Evolutionary conservation across 2,888 invertebrate genomes (phyloP).

Genomic region (Andrena marginata): DNA sequence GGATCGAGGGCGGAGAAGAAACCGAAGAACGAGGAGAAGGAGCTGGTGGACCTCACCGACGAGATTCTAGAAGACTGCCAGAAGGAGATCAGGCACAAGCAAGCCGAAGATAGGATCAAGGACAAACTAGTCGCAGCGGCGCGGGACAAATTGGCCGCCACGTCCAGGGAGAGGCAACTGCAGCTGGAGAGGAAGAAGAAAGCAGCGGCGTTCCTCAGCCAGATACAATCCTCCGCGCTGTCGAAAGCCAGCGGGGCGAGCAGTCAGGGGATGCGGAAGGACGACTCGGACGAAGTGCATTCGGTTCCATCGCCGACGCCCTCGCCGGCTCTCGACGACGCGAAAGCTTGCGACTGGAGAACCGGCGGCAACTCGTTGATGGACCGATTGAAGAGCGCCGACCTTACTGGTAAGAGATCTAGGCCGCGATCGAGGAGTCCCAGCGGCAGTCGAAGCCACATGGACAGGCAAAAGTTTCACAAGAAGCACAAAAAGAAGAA

Average conservation of each 20-base stretch:
- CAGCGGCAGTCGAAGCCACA: conserved; percentile 75
- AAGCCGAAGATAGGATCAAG: conserved; percentile 87
- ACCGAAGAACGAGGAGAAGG: conserved; percentile 81
- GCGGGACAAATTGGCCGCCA: conserved; percentile 86
- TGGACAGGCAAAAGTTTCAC: conserved; percentile 81
- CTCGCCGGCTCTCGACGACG: conserved; percentile 68
- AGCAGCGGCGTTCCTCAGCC: conserved; percentile 92
- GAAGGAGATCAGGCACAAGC: conserved; percentile 77
- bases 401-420: conserved; percentile 78
- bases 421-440: conserved; percentile 80
- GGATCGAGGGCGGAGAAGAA: conserved; percentile 71
- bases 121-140: conserved; percentile 87
- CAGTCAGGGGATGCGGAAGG: conserved; percentile 60
- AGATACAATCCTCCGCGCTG: conserved; percentile 82
- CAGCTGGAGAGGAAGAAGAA: conserved; percentile 92
- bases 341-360: conserved; percentile 47
- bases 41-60: conserved; percentile 83
- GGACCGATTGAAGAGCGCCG: conserved; percentile 80
- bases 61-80: conserved; percentile 83
- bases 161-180: conserved; percentile 86
- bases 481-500: conserved; percentile 85
- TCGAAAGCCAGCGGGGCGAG: conserved; percentile 50
- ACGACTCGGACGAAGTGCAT: conserved; percentile 80
- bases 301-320: conserved; percentile 80
- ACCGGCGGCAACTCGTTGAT: conserved; percentile 76